Conservation (phyloP, 2,113 vertebrate genomes). For the Saccopteryx leptura region DNA sequence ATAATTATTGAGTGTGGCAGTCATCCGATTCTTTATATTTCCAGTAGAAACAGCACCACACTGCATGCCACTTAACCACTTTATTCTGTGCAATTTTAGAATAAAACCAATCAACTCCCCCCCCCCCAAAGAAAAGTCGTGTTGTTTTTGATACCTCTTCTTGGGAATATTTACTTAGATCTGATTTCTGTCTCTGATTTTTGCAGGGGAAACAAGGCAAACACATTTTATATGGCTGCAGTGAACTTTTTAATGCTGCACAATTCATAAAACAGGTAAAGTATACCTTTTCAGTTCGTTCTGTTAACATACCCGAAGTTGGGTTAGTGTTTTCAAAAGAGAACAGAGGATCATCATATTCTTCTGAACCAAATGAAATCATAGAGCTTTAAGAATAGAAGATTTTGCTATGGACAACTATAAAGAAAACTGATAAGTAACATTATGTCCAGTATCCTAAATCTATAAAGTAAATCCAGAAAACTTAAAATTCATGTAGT, state of each 20-base stretch:
- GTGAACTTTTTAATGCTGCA: constrained; percentile 97
- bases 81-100: constrained; percentile 42
- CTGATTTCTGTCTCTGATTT: constrained; percentile 54
- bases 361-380: neutral
- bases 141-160: neutral
- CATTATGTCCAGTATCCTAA: neutral
- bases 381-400: neutral
- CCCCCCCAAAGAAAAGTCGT: neutral
- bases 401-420: neutral
- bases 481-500: neutral
- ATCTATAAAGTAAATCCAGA: constrained; percentile 13
- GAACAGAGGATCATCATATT: neutral
- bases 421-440: neutral
- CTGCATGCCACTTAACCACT: neutral
- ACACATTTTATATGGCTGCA: constrained; percentile 97
- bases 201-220: constrained; percentile 95
- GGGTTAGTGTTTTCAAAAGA: constrained; percentile 16
- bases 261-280: constrained; percentile 98
- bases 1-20: neutral
- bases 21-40: constrained; percentile 24
- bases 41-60: neutral
- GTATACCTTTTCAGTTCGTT: constrained; percentile 41
- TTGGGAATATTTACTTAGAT: neutral
- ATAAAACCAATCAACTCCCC: neutral
- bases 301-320: neutral